Conservation (phyloP, 2,113 vertebrate species). For the Caretta caretta region DNA sequence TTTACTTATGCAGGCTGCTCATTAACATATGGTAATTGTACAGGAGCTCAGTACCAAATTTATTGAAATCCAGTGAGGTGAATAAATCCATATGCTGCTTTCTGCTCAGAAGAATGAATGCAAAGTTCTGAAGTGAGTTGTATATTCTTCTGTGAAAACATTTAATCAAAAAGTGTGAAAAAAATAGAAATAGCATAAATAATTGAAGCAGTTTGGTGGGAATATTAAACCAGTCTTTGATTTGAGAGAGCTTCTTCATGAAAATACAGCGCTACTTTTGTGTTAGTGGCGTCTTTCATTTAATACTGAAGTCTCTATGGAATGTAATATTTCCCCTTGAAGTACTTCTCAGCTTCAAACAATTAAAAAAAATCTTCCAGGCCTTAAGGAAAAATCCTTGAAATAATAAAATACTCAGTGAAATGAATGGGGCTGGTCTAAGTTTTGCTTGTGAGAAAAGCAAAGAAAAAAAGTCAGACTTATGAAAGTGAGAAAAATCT, state of each 20-base stretch:
- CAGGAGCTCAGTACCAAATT: background rate
- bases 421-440: background rate
- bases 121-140: background rate
- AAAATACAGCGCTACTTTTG: background rate
- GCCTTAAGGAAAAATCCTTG: background rate
- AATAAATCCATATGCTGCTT: background rate
- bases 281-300: background rate
- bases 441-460: background rate
- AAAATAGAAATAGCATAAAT: background rate
- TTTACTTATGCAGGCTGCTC: background rate
- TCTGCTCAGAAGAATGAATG: background rate
- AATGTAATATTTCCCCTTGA: background rate
- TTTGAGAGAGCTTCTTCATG: background rate
- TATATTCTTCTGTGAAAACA: background rate
- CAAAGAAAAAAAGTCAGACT: background rate
- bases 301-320: background rate
- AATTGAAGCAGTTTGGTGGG: background rate
- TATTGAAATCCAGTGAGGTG: accelerated
- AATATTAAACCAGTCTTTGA: background rate
- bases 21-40: background rate
- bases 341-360: background rate
- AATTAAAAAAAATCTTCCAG: background rate
- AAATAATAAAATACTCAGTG: background rate
- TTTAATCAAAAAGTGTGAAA: background rate
- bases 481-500: background rate